These are phyloP conservation scores for Montipora capitata DNA, from an alignment of 92 coral and sea anemone genomes.

Conservation along the genomic window DNA sequence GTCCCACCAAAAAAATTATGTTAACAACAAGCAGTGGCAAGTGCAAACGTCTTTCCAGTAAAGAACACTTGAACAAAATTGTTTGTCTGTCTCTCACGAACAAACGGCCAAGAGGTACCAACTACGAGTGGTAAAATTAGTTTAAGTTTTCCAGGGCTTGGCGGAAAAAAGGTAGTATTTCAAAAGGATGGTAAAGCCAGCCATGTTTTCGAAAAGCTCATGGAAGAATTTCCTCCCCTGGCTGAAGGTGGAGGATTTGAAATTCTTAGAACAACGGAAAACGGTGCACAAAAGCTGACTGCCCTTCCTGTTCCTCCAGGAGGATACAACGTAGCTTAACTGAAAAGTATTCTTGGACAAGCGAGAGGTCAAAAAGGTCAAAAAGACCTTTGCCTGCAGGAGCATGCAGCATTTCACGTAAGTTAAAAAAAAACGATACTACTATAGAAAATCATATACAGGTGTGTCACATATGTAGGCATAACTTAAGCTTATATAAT, in stretches of 20 bases:
- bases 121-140: constrained; percentile 65
- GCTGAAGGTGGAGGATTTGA: constrained; percentile 71
- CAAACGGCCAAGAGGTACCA: constrained; percentile 54
- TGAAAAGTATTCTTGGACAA: constrained; percentile 67
- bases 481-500: constrained; percentile 1
- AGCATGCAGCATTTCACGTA: constrained; percentile 5
- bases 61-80: constrained; percentile 70
- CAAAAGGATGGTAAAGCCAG: constrained; percentile 29
- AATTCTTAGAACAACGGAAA: constrained; percentile 68
- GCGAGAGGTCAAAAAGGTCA: constrained; percentile 61
- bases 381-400: constrained; percentile 33
- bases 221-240: constrained; percentile 65
- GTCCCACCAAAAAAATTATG: constrained; percentile 14
- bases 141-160: constrained; percentile 72
- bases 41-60: constrained; percentile 21
- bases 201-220: constrained; percentile 58
- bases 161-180: constrained; percentile 53
- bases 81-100: constrained; percentile 67
- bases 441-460: constrained; percentile 1
- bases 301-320: constrained; percentile 64
- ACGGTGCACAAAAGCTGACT: constrained; percentile 51
- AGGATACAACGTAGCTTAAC: constrained; percentile 59
- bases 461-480: constrained; percentile 13
- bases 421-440: constrained; percentile 1
- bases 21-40: constrained; percentile 27